Percentiles rank a stretch among this genome's conserved stretches.
Conservation (phyloP, 2,888 invertebrate species). For the Falcaria lacertinaria region DNA sequence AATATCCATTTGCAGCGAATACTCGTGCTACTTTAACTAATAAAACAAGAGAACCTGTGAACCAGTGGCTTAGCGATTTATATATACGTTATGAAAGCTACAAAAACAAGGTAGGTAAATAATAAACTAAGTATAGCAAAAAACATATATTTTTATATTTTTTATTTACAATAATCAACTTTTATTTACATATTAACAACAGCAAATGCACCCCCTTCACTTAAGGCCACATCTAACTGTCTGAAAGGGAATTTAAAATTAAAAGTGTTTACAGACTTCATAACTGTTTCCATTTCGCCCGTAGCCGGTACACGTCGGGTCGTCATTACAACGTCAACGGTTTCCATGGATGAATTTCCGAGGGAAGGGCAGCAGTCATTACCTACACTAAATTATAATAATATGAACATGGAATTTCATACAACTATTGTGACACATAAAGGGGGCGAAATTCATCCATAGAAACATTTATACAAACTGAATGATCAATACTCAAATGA, state of each 20-base stretch:
- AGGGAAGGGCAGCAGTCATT: constrained; percentile 27
- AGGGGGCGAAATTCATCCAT: constrained; percentile 25
- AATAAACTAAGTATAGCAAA: constrained; percentile 61
- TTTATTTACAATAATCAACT: constrained; percentile 78
- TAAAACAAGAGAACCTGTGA: neutral
- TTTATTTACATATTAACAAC: constrained; percentile 80
- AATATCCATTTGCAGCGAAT: constrained; percentile 60
- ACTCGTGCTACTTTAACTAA: constrained; percentile 47
- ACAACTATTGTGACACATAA: constrained; percentile 39
- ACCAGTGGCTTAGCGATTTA: no score
- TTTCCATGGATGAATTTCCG: constrained; percentile 34
- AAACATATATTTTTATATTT: constrained; percentile 77
- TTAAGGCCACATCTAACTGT: constrained; percentile 70
- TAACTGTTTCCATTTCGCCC: constrained; percentile 17
- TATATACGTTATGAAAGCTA: no score
- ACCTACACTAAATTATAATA: constrained; percentile 38
- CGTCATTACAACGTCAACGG: constrained; percentile 16
- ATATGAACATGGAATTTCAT: constrained; percentile 40
- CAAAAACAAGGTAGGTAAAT: constrained; percentile 19
- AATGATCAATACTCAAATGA: constrained; percentile 39
- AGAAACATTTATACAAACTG: constrained; percentile 28
- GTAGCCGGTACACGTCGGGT: constrained; percentile 4
- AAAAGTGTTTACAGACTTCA: constrained; percentile 42
- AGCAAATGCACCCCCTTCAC: constrained; percentile 57
- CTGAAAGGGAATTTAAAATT: constrained; percentile 53